phyloP scores from a whole-genome alignment of 2,888 invertebrate genomes.

The Bombyx huttoni region DNA sequence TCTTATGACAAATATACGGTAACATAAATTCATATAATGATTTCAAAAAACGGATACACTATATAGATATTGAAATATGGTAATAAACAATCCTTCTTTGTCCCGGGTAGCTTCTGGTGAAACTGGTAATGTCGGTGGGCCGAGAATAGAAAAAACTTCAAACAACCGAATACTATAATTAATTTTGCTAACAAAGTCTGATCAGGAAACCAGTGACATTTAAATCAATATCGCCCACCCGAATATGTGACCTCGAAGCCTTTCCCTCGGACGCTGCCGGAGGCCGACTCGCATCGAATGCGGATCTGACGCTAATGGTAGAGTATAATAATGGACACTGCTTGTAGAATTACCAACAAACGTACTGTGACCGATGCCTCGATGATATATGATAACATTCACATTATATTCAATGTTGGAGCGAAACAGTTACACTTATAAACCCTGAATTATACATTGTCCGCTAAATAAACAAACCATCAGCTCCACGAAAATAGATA shows the following conservation, averaged over 20 bases:
- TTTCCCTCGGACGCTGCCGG: slow-evolving; percentile 27
- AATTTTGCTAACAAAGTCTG: background rate
- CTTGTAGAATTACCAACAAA: background rate
- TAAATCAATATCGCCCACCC: slow-evolving; percentile 22
- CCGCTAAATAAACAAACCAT: too few species aligned
- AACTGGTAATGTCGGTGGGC: too few species aligned
- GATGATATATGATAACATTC: background rate
- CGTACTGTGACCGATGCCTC: background rate
- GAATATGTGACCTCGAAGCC: slow-evolving; percentile 26
- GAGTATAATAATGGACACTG: background rate
- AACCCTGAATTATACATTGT: too few species aligned
- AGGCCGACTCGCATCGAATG: slow-evolving; percentile 11
- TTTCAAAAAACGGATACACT: too few species aligned
- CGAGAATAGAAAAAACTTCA: background rate
- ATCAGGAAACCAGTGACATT: slow-evolving; percentile 15
- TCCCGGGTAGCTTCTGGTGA: too few species aligned
- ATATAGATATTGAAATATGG: too few species aligned
- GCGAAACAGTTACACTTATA: too few species aligned
- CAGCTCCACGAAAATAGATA: too few species aligned
- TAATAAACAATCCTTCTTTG: too few species aligned
- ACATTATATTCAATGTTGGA: background rate
- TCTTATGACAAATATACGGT: too few species aligned
- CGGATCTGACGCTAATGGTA: slow-evolving; percentile 7
- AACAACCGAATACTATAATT: background rate
- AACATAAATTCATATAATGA: too few species aligned